A percentile compares a stretch with the other conserved stretches of the same genome.
Conservation (phyloP, 2,797 vertebrate genomes). For the Gadopsis bispinosus region DNA sequence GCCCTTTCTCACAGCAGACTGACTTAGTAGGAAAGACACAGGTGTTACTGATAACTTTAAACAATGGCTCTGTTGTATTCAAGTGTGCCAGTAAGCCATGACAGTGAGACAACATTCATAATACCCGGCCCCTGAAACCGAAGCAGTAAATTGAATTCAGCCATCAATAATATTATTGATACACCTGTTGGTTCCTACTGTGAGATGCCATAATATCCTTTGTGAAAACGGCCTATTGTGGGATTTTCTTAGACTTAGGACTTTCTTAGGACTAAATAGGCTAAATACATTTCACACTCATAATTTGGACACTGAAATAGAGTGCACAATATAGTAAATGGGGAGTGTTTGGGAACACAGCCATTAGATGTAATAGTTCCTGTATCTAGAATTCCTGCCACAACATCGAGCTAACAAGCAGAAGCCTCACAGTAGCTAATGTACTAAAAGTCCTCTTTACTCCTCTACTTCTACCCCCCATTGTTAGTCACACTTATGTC, state of each 20-base stretch:
- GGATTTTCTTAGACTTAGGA: neutral
- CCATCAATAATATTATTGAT: too few species aligned
- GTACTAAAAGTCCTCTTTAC: neutral
- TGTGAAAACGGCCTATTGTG: neutral
- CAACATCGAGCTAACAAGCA: neutral
- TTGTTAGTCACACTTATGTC: neutral
- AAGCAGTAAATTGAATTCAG: neutral
- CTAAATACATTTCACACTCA: neutral
- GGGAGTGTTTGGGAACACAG: neutral
- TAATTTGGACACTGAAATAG: too few species aligned
- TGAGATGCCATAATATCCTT: neutral
- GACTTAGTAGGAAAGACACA: neutral
- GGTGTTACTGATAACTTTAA: neutral
- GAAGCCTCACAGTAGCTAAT: neutral
- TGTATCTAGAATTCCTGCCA: neutral
- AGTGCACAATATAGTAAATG: neutral
- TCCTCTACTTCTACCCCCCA: neutral
- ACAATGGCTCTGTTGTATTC: neutral
- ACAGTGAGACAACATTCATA: neutral
- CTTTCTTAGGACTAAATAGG: neutral
- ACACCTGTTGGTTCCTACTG: too few species aligned
- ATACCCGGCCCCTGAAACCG: neutral
- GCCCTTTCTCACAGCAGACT: neutral
- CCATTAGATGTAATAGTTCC: too few species aligned
- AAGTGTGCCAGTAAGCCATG: neutral